Base-by-base conservation (phyloP, 2,113 vertebrate species). In the Heterotis niloticus region DNA sequence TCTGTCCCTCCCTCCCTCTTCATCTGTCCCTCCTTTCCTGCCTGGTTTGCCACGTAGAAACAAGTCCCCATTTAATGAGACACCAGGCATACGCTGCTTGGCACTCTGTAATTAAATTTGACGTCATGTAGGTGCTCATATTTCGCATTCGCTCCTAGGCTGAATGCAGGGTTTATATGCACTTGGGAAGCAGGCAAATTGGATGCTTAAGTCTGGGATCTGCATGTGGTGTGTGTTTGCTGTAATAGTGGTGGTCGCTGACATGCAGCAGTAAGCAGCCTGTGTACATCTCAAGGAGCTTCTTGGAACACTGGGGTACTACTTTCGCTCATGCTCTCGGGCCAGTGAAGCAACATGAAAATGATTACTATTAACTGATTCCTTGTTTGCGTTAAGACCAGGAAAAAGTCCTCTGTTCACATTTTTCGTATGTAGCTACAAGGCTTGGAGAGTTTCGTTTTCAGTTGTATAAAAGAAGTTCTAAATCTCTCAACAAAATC, bases 51-150 rank as follows among this genome's bases (percentile, higher is more conserved):
- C 66, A 82, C 65, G 76, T 67, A 80, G 67, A 78, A 77, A 77
- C 57, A 69, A 76, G 76, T 75, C 62, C 67, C 74, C 74, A 72
- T 18, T 72, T 77, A 83, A 69, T 72, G 78, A 73, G 60, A 64
- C 60, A 71, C 75, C 76, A 69, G 59, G 44, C 44, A 28, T 66
- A 67, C 51, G 17, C n/a, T 60, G 54, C 18, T 67, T 72, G 52
- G 24, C 20, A 24, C 10, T 28, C 75, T 79, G 69, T 74, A 74
- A 79, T 79, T 79, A 79, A 73, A 64, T 44, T 7, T 64, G 60
- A 66, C 51, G 69, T 57, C 78, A 74, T 60, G 18, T 29, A 56
- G 78, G 78, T 79, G 69, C 16, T 74, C 29, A 20, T 34, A 59
- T 79, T 26, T 60, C 56, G 5, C 54, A 23, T 59, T 24, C 17